Conservation (phyloP, 1,140 invertebrate species). For the Coenobita brevimanus region DNA sequence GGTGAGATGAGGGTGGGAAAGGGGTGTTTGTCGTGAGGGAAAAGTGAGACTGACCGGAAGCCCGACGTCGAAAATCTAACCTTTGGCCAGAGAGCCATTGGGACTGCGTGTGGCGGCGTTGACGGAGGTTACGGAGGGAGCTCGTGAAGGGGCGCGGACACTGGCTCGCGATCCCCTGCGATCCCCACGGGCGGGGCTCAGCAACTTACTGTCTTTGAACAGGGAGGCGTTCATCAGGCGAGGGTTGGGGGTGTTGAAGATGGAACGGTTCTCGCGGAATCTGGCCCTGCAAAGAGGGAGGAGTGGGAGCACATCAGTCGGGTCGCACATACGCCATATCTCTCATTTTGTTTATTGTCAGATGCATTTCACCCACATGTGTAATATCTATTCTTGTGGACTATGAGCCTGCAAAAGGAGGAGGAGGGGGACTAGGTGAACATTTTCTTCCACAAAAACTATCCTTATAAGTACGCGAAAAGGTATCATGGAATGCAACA, state of each 20-base stretch:
- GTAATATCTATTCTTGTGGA: too few relatives aligned
- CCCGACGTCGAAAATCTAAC: slow-evolving; percentile 70
- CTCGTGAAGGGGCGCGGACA: slow-evolving; percentile 83
- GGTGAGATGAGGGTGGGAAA: not conserved
- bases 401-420: too few relatives aligned
- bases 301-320: too few relatives aligned
- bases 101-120: slow-evolving; percentile 65
- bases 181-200: slow-evolving; percentile 79
- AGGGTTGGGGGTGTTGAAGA: slow-evolving; percentile 96
- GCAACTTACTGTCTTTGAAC: slow-evolving; percentile 85
- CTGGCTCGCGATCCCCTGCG: slow-evolving; percentile 81
- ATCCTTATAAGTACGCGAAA: too few relatives aligned
- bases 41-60: slow-evolving; percentile 74
- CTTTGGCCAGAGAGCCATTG: slow-evolving; percentile 69
- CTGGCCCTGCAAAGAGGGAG: slow-evolving; percentile 80
- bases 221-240: slow-evolving; percentile 79
- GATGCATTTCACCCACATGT: too few relatives aligned
- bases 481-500: too few relatives aligned
- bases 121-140: slow-evolving; percentile 76
- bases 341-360: too few relatives aligned
- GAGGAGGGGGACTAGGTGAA: too few relatives aligned
- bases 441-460: too few relatives aligned
- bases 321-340: too few relatives aligned
- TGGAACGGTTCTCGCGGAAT: slow-evolving; percentile 92
- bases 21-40: slow-evolving; percentile 7